Conservation (phyloP, 2,113 vertebrate genomes). For the Empidonax alnorum region DNA sequence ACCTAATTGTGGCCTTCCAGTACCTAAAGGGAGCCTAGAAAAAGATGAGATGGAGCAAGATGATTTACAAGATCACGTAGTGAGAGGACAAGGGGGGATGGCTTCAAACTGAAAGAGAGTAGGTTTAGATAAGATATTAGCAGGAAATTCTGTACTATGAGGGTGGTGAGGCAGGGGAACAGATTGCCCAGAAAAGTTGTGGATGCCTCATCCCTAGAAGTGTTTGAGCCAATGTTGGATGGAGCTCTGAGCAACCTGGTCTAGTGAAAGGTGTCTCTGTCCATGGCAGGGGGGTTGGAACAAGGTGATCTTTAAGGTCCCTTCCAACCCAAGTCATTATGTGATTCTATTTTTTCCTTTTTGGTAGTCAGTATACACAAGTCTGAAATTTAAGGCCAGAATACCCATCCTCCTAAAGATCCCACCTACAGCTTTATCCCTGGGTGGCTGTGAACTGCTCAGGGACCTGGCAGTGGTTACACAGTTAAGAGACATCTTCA, state of each 20-base stretch:
- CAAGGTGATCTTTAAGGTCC: background rate
- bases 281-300: background rate
- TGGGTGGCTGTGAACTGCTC: fast-evolving
- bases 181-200: background rate
- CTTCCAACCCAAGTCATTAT: background rate
- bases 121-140: background rate
- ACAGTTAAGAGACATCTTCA: no score
- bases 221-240: background rate
- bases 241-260: background rate
- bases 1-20: background rate
- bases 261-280: background rate
- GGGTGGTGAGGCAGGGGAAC: background rate
- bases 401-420: fast-evolving
- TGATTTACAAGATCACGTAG: background rate
- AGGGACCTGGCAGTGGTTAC: background rate
- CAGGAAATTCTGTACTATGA: background rate
- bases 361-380: background rate
- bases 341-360: background rate
- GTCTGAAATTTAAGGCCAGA: fast-evolving
- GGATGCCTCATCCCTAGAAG: background rate
- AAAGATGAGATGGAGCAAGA: background rate
- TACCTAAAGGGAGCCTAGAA: background rate
- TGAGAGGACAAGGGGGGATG: background rate
- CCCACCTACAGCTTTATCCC: background rate
- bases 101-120: background rate